These are phyloP conservation scores for Slavum lentiscoides DNA, from an alignment of 2,888 invertebrate species.

Conservation along the genomic window DNA sequence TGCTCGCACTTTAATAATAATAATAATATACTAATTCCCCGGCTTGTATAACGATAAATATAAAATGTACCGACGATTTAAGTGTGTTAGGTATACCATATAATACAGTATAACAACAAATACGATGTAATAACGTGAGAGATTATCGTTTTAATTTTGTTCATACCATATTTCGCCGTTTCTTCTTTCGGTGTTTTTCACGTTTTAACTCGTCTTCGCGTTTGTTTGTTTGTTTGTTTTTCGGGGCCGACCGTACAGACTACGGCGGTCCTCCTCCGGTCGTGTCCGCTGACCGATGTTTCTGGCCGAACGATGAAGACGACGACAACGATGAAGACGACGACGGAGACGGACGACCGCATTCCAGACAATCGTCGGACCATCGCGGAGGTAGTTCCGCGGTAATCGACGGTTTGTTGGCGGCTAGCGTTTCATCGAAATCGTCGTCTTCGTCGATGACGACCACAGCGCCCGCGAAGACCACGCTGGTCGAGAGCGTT, in stretches of 20 bases:
- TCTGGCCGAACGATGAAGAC: not conserved
- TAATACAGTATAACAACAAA: no score
- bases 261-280: slow-evolving; percentile 8
- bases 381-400: not conserved
- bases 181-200: not conserved
- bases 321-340: no score
- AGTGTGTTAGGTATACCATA: no score
- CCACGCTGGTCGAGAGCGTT: slow-evolving; percentile 19
- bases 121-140: no score
- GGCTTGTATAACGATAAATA: not conserved
- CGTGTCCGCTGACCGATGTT: not conserved
- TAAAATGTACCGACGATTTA: not conserved
- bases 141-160: no score
- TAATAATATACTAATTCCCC: no score
- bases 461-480: not conserved
- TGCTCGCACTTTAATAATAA: no score
- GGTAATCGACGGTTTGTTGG: not conserved
- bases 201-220: not conserved
- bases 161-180: no score
- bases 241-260: not conserved
- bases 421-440: not conserved
- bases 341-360: not conserved
- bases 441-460: not conserved
- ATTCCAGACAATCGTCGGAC: not conserved
- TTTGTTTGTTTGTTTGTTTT: not conserved